phyloP scores from a whole-genome alignment of 92 coral and sea anemone genomes.

The Heteractis magnifica region DNA sequence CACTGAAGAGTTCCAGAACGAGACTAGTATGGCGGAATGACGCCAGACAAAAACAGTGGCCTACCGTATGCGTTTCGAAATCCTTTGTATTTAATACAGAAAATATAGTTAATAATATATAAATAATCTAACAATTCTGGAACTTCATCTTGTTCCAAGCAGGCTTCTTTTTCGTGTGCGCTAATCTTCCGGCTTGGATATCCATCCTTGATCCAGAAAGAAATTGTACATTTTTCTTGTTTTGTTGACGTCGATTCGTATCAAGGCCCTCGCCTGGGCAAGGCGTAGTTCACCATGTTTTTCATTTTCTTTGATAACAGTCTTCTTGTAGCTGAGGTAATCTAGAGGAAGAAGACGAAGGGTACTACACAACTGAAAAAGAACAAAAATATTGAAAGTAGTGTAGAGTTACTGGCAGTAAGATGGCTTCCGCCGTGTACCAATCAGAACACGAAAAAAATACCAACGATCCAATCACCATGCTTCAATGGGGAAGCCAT shows the following conservation, averaged over 20 bases:
- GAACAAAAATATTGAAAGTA: neutral
- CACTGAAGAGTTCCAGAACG: too few relatives aligned
- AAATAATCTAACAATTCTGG: too few relatives aligned
- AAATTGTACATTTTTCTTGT: constrained; percentile 96
- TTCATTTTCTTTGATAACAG: constrained; percentile 79
- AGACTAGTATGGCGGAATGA: too few relatives aligned
- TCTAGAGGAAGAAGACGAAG: constrained; percentile 83
- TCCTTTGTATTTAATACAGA: too few relatives aligned
- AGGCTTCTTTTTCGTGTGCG: neutral
- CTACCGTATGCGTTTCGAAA: too few relatives aligned
- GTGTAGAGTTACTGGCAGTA: neutral
- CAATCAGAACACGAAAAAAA: too few relatives aligned
- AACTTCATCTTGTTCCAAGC: too few relatives aligned
- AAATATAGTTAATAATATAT: too few relatives aligned
- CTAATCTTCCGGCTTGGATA: constrained; percentile 69
- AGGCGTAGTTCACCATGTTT: constrained; percentile 76
- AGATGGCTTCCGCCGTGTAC: too few relatives aligned
- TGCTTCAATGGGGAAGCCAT: too few relatives aligned
- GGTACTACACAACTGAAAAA: constrained; percentile 72
- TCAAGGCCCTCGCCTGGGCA: constrained; percentile 88
- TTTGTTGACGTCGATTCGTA: constrained; percentile 97
- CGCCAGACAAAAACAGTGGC: too few relatives aligned
- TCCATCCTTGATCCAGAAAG: constrained; percentile 85
- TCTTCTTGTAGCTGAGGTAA: constrained; percentile 73
- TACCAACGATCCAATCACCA: too few relatives aligned